Evolutionary conservation across 2,113 vertebrate species (phyloP).

Genomic region (Microcebus griseorufus): DNA sequence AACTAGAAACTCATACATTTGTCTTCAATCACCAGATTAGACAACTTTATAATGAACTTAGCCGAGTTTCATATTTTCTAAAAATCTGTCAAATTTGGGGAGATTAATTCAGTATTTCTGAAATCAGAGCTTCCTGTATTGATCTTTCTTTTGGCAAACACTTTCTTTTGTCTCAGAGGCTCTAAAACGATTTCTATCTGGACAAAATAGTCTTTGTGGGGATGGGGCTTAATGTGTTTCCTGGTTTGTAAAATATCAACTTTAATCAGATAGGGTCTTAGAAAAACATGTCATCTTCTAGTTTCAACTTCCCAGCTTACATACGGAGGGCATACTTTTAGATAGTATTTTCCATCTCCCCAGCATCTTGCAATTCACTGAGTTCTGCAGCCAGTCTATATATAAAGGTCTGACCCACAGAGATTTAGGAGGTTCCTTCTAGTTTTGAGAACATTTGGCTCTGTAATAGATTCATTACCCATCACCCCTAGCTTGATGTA

Average conservation of each 20-base stretch:
- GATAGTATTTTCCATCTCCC: background rate
- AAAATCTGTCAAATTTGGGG: constrained; percentile 11
- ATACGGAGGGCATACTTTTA: background rate
- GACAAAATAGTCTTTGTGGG: background rate
- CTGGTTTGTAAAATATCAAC: background rate
- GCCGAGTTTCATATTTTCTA: background rate
- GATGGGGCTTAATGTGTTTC: background rate
- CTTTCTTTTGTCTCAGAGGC: background rate
- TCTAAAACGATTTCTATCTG: background rate
- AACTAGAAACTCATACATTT: background rate
- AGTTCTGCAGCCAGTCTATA: background rate
- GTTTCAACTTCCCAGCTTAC: background rate
- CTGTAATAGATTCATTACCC: background rate
- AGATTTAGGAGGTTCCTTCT: background rate
- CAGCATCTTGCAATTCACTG: background rate
- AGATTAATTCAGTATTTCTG: constrained; percentile 25
- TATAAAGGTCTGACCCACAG: background rate
- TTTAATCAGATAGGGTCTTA: background rate
- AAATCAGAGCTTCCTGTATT: constrained; percentile 21
- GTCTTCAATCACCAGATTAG: background rate
- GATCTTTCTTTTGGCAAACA: background rate
- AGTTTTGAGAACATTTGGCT: background rate
- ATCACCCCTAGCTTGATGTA: background rate
- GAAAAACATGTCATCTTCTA: background rate
- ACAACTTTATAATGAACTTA: background rate